Evolutionary conservation across 1,140 invertebrate species (phyloP), one percentile per base, ranked within the genome.

Genomic region (Eurosta solidaginis): DNA sequence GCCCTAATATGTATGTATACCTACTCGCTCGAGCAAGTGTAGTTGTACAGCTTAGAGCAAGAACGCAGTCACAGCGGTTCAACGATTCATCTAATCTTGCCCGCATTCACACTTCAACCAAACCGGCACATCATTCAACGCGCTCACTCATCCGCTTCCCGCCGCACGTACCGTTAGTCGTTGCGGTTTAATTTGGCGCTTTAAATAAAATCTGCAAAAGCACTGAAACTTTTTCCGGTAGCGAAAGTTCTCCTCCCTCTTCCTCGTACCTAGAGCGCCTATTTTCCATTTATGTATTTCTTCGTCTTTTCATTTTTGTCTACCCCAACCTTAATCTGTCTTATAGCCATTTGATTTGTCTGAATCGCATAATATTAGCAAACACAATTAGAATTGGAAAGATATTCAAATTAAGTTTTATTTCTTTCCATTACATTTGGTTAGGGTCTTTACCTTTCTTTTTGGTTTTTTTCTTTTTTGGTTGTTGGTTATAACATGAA

Each of bases 371-470:
- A 47, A 78, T 78, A 74, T 78, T 78, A 45, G 52, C 73, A 75
- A 76, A 75, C 82, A 85, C 82, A 86, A 86, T 86, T 86, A 86
- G 84, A 86, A 86, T 86, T 86, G 84, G 81, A 84, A 86, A 86
- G 85, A 83, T 86, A 86, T 86, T 86, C 84, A 86, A 86, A 86
- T 86, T 84, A 83, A 86, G 83, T 85, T 86, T 86, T 83, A 85
- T 84, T 86, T 83, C 82, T 81, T 82, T 83, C 82, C n/a, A n/a
- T n/a, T n/a, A n/a, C n/a, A n/a, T n/a, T n/a, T n/a, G n/a, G n/a
- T n/a, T n/a, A n/a, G n/a, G n/a, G n/a, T n/a, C 20, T 40, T 68
- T 68, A 68, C 59, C 40, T 68, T 68, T 68, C 27, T 40, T 68
- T 81, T 83, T 81, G 80, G 80, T 82, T 80, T 76, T 73, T 80